Conservation (phyloP, 2,797 vertebrate genomes). For the Melanotaenia nigrans region DNA sequence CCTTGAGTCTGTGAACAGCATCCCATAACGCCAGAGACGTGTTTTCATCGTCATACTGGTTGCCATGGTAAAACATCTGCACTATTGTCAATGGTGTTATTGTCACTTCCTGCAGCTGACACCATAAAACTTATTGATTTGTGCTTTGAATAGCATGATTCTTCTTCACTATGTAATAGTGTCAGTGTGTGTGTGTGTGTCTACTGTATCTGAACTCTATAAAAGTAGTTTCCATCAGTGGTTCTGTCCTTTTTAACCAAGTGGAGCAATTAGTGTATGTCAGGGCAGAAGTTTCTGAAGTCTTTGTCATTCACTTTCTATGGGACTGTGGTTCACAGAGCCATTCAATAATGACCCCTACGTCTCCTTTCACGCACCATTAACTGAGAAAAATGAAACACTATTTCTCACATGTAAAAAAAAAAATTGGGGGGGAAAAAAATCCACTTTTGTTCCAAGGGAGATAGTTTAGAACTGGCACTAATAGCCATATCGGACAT, state of each 20-base stretch:
- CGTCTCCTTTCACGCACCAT: conserved; percentile 77
- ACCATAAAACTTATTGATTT: conserved; percentile 56
- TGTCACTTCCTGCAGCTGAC: conserved; percentile 56
- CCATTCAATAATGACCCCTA: conserved; percentile 68
- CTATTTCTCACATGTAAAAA: conserved; percentile 48
- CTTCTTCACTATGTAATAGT: conserved; percentile 38
- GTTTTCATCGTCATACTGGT: conserved; percentile 71
- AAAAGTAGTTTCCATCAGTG: conserved; percentile 37
- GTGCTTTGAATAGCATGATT: conserved; percentile 51
- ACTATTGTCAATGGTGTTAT: conserved; percentile 77
- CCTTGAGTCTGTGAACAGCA: conserved; percentile 61
- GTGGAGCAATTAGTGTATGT: conserved; percentile 67
- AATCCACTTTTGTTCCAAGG: conserved; percentile 56
- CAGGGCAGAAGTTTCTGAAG: conserved; percentile 56
- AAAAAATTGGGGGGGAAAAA: conserved; percentile 34
- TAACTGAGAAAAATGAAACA: conserved; percentile 76
- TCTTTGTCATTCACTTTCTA: conserved; percentile 70
- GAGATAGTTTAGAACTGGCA: conserved; percentile 20
- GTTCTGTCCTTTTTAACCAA: conserved; percentile 35
- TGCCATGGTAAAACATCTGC: conserved; percentile 84
- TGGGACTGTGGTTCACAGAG: conserved; percentile 51
- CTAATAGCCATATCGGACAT: conserved; percentile 50
- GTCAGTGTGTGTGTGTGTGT: conserved; percentile 21
- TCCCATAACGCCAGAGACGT: conserved; percentile 58
- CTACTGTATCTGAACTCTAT: conserved; percentile 47